Percentiles rank a stretch among this genome's conserved stretches.
Conservation (phyloP, 2,888 invertebrate species). For the Sisyra terminalis region DNA sequence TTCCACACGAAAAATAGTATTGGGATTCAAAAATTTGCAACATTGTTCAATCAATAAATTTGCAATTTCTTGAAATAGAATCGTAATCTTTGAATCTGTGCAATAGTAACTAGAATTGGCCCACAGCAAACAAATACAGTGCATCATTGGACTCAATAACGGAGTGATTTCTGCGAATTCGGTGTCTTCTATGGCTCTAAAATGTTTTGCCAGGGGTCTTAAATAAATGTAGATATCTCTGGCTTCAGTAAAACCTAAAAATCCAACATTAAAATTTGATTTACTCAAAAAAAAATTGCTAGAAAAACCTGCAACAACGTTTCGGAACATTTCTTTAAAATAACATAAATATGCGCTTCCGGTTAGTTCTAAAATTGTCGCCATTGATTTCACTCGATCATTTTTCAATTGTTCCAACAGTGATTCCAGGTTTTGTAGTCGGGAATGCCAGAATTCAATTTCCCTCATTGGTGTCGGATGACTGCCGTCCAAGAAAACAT, state of each 20-base stretch:
- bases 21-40: conserved; percentile 55
- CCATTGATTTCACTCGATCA: conserved; percentile 68
- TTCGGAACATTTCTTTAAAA: conserved; percentile 62
- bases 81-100: conserved; percentile 38
- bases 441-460: conserved; percentile 63
- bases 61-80: conserved; percentile 60
- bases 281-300: too few relatives aligned
- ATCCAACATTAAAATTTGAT: too few relatives aligned
- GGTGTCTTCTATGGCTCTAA: conserved; percentile 53
- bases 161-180: conserved; percentile 46
- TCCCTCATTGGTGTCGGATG: conserved; percentile 58
- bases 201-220: conserved; percentile 50
- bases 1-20: conserved; percentile 73
- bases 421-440: conserved; percentile 69
- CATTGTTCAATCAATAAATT: conserved; percentile 68
- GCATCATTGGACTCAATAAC: conserved; percentile 51
- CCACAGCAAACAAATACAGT: conserved; percentile 73
- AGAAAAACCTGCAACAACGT: conserved; percentile 53
- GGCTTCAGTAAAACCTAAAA: conserved; percentile 59
- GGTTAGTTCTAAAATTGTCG: conserved; percentile 57
- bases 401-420: conserved; percentile 78
- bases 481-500: conserved; percentile 47
- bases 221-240: conserved; percentile 72
- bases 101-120: conserved; percentile 65
- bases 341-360: conserved; percentile 63